phyloP scores from a whole-genome alignment of 2,797 vertebrate species.

The Syndactyla subalaris region DNA sequence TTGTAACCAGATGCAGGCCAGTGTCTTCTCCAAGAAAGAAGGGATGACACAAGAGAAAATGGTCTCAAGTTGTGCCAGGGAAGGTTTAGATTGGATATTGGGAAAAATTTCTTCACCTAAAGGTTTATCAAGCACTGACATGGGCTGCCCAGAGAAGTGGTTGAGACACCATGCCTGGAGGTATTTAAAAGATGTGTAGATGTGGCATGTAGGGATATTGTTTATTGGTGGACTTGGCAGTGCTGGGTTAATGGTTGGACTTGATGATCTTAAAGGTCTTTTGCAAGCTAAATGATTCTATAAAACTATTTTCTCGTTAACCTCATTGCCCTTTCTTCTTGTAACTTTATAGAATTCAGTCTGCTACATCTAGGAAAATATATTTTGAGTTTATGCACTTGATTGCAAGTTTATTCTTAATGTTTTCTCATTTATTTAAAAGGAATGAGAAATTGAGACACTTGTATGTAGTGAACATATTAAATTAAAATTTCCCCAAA shows the following conservation, averaged over 20 bases:
- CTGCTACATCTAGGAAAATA: background rate
- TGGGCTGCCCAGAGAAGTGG: background rate
- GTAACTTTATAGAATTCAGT: background rate
- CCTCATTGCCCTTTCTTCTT: background rate
- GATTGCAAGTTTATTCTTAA: background rate
- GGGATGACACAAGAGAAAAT: accelerated
- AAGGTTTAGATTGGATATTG: background rate
- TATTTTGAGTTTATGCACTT: background rate
- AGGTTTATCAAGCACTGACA: background rate
- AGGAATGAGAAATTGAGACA: background rate
- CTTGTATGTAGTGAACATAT: background rate
- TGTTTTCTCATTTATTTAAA: slow-evolving; percentile 1
- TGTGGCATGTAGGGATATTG: background rate
- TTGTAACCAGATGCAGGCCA: accelerated
- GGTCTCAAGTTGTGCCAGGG: background rate
- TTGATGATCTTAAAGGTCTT: background rate
- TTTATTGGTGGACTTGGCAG: background rate
- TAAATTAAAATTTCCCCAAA: background rate
- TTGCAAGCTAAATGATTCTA: background rate
- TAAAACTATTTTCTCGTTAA: background rate
- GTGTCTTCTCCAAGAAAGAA: background rate
- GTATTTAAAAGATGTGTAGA: background rate
- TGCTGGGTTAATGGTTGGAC: background rate
- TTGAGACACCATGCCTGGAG: background rate
- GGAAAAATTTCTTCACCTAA: background rate